A percentile compares a stretch with the other conserved stretches of the same genome.
Evolutionary conservation across 2,113 vertebrate species (phyloP).

Genomic region (Haplochromis vanheusdeni): DNA sequence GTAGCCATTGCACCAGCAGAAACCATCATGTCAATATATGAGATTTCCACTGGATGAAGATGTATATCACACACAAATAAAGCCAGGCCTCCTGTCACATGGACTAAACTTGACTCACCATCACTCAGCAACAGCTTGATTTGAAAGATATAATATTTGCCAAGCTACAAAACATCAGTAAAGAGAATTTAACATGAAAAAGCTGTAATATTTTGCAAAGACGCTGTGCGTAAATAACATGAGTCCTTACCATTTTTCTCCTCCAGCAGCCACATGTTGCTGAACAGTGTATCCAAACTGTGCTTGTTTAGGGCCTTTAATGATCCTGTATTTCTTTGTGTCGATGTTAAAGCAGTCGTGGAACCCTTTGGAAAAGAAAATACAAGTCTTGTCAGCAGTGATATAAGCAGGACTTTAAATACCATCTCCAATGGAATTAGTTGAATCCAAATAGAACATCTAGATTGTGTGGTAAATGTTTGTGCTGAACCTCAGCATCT

Average conservation of each 20-base stretch:
- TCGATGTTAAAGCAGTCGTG: conserved; percentile 86
- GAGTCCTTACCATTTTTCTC: conserved; percentile 87
- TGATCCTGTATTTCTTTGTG: conserved; percentile 79
- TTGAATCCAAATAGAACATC: background rate
- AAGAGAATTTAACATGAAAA: background rate
- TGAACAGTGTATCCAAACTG: conserved; percentile 97
- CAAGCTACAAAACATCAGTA: background rate
- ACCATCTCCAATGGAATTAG: background rate
- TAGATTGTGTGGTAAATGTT: background rate
- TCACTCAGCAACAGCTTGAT: background rate
- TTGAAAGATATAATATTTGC: background rate
- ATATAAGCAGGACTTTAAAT: background rate
- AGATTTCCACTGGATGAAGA: background rate
- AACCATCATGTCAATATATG: background rate
- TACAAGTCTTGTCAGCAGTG: background rate
- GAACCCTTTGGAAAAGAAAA: conserved; percentile 68
- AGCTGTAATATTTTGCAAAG: background rate
- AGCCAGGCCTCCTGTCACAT: background rate
- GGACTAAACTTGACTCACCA: background rate
- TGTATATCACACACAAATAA: background rate
- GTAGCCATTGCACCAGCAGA: background rate
- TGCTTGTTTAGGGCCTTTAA: conserved; percentile 80
- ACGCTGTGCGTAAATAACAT: background rate
- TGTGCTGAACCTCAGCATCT: background rate
- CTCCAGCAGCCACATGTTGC: conserved; percentile 83